Percentiles rank a stretch among this genome's conserved stretches.
Conservation (phyloP, 2,888 invertebrate species). For the Pollenia amentaria region DNA sequence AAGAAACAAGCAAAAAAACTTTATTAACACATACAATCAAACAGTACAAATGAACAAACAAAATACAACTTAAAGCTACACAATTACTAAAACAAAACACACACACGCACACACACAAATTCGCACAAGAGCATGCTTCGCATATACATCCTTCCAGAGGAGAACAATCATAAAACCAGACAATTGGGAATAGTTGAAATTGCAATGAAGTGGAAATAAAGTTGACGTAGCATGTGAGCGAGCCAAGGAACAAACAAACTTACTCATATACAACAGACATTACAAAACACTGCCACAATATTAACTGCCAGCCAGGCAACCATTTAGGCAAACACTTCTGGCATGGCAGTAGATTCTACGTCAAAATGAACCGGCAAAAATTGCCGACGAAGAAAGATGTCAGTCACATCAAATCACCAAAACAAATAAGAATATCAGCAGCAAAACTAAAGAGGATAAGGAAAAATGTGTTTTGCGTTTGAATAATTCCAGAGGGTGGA, state of each 20-base stretch:
- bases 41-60: conserved; percentile 51
- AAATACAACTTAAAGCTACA: conserved; percentile 56
- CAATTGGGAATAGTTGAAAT: conserved; percentile 73
- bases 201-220: conserved; percentile 74
- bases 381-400: conserved; percentile 50
- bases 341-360: conserved; percentile 30
- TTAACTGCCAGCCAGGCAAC: conserved; percentile 14
- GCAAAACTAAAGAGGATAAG: background rate
- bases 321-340: conserved; percentile 40
- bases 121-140: background rate
- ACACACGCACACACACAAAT: background rate
- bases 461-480: conserved; percentile 51
- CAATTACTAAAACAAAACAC: conserved; percentile 14
- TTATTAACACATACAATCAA: conserved; percentile 6
- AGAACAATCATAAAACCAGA: conserved; percentile 72
- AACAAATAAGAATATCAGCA: conserved; percentile 48
- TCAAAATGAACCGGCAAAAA: conserved; percentile 44
- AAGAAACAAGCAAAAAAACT: conserved; percentile 31
- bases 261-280: background rate
- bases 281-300: background rate
- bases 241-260: conserved; percentile 64
- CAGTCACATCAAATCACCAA: conserved; percentile 53
- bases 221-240: conserved; percentile 73
- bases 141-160: conserved; percentile 40
- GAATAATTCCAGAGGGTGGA: conserved; percentile 59